Base-by-base conservation (phyloP, 2,888 invertebrate species). In the Metalampra italica region DNA sequence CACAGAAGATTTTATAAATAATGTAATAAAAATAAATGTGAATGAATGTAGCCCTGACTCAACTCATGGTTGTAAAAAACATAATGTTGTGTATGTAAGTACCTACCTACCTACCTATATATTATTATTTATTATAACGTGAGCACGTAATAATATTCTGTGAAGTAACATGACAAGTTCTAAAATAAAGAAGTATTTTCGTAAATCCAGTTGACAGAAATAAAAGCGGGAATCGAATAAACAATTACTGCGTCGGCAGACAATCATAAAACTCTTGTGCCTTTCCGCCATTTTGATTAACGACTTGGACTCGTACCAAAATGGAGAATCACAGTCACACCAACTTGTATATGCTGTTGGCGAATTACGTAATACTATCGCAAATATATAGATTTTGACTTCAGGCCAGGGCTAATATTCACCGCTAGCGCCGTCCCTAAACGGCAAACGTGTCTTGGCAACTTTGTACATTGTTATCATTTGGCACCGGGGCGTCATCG, bases 231-330 rank as follows among this genome's bases (percentile, higher is more conserved):
- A 48, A 36, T 46, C 40, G 60, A 63, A 70, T 67, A 68, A 68
- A 71, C 69, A 69, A 63, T 68, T 50, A 59, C 54, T 54, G 56
- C 59, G 51, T 42, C 45, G 49, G 53, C 59, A 60, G 72, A 71
- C 75, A 71, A 74, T 78, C 74, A 75, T 80, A 81, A 79, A 84
- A 77, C 71, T 72, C 71, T 74, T 75, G 75, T 61, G 62, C 72
- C 71, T 76, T 78, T 80, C 78, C 81, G 75, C 79, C 75, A 81
- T 82, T 72, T 72, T 81, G 79, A 85, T 82, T 80, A 74, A 85
- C 66, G 68, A 71, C 60, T 86, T 87, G 86, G 86, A 79, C 53
- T 55, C 54, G 62, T 47, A 68, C 83, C 84, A 86, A 82, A 55
- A 71, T 64, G 55, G 54, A 41, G 22, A 22, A 22, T 22, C 22